Evolutionary conservation across 2,888 invertebrate species (phyloP), one percentile per base, ranked within the genome.

Genomic region (Subacronicta megacephala): DNA sequence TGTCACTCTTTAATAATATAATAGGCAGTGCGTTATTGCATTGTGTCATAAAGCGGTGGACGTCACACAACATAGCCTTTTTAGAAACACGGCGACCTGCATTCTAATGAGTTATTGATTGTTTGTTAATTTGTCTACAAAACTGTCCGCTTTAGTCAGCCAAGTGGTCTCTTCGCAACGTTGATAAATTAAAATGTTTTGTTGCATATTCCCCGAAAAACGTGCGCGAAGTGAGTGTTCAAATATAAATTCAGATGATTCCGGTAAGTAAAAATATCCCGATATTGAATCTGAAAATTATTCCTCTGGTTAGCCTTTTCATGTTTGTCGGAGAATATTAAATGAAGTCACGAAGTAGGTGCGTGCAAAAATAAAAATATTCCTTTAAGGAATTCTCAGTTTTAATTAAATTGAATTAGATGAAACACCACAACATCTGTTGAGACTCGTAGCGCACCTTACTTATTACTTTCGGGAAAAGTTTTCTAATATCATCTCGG

Each of bases 21-120:
- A n/a, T n/a, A n/a, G n/a, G n/a, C 44, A 20, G 16, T 36, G 35
- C 51, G 45, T 62, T 36, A 49, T 47, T 41, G 16, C 43, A 46
- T 50, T 54, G 47, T 53, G 26, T 51, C 44, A 44, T 47, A 41
- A 26, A 37, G 18, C 20, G 15, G 10, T 60, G 53, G 53, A 65
- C 54, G 51, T 51, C 62, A 49, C 9, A 49, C 26, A 45, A 26
- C 44, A 45, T 3, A 15, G 35, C 75, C 67, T 60, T 56, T 57
- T 69, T 67, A 13, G 51, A 55, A 35, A 40, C 51, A 59, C 54
- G 46, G 64, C 64, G 69, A 72, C 72, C 68, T 72, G 75, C 64
- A 81, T 82, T 71, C 53, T 77, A 82, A 82, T 78, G 68, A 68
- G 29, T 36, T 77, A 77, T 77, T 78, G 76, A 83, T 83, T 83